Evolutionary conservation across 2,113 vertebrate genomes (phyloP), one percentile per base, ranked within the genome.

Genomic region (Pelecanoides urinatrix): DNA sequence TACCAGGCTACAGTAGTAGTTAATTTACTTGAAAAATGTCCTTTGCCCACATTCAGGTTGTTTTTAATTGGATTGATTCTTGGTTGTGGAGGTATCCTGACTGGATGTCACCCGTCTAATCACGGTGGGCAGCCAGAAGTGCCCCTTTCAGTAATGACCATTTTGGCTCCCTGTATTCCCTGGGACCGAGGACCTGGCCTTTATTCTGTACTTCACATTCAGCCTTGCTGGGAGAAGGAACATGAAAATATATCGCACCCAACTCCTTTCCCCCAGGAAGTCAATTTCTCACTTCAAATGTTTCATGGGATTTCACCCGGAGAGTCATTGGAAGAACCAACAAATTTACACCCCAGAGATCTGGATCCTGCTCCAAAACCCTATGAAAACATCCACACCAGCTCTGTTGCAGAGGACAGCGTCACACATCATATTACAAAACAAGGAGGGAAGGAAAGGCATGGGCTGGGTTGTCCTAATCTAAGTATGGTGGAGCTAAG

Each of bases 381-480:
- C 70, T 29, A 1, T 14, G 36, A 65, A 65, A 88, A 88, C 20
- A 68, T 32, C 9, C 26, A 36, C 23, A 29, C 16, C 13, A 73
- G 4, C 23, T 55, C 36, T 71, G 16, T 52, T 56, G 21, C 61
- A 49, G 9, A 40, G 23, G 26, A 47, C 4, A 32, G 18, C 11
- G 21, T 80, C 12, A 17, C 0, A 0, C 27, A 25, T 58, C 4
- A 0, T 14, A 50, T 42, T 59, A 50, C 7, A 56, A 47, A 82
- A 72, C 6, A 70, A 73, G 32, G 30, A 78, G 52, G 9, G 27
- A 61, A 67, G 20, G 27, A 76, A 56, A 16, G 5, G 12, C 32
- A 36, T 18, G 38, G 32, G 2, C 22, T 68, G 5, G 2, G 2
- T 40, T 86, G 42, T 40, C 25, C 26, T 85, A 21, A 61, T 40